These are phyloP conservation scores for Colossoma macropomum DNA, from an alignment of 2,113 vertebrate species.

Conservation along the genomic window DNA sequence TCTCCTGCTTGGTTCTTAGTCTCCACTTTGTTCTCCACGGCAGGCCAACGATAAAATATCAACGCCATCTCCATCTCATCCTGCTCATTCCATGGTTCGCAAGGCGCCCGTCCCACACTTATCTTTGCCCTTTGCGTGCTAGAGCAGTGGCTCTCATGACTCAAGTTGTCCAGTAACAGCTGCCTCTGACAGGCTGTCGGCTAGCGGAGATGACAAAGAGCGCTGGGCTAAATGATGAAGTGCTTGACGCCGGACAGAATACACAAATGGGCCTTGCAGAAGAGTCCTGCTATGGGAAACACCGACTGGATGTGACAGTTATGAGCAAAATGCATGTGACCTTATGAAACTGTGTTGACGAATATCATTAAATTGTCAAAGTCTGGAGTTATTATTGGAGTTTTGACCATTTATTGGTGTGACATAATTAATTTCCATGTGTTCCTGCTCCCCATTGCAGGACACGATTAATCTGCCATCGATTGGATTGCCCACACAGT, in stretches of 20 bases:
- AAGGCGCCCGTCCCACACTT: background rate
- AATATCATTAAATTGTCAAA: background rate
- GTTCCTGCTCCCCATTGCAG: too few species aligned
- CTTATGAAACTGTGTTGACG: background rate
- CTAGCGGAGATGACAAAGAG: conserved; percentile 26
- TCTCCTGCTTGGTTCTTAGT: background rate
- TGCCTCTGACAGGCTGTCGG: conserved; percentile 35
- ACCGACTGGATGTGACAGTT: background rate
- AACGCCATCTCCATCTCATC: background rate
- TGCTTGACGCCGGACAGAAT: conserved; percentile 6
- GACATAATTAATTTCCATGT: too few species aligned
- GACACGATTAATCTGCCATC: too few species aligned
- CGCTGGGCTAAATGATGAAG: conserved; percentile 31
- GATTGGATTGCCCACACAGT: too few species aligned
- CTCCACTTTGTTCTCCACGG: background rate
- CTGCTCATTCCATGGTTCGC: background rate
- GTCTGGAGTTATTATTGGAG: too few species aligned
- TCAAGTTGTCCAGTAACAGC: conserved; percentile 14
- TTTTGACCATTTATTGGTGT: too few species aligned
- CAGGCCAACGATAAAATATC: background rate
- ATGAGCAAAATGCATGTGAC: background rate
- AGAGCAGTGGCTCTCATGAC: background rate
- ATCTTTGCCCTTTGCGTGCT: conserved; percentile 20
- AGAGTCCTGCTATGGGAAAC: background rate
- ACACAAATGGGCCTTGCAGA: conserved; percentile 24